phyloP scores from a whole-genome alignment of 2,888 invertebrate genomes.

The Rambutsinella grinnellia region DNA sequence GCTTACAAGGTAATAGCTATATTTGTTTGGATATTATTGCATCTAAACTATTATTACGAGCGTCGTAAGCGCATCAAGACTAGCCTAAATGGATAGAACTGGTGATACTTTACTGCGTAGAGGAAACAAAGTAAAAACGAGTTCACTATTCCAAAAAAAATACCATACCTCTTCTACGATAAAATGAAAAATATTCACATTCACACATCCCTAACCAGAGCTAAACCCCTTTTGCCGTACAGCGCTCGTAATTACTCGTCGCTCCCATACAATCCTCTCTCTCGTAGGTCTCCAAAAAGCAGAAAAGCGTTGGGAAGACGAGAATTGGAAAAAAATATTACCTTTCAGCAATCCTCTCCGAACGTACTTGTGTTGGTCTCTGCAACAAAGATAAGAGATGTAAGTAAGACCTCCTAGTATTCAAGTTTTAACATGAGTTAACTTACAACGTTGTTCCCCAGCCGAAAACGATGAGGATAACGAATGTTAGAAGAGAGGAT shows the following conservation, averaged over 20 bases:
- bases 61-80: background rate
- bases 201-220: background rate
- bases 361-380: background rate
- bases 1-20: background rate
- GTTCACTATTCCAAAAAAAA: slow-evolving; percentile 2
- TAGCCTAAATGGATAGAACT: background rate
- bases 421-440: no score
- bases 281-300: slow-evolving; percentile 33
- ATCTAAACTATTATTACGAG: background rate
- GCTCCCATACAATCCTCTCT: slow-evolving; percentile 20
- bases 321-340: background rate
- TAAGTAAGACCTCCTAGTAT: no score
- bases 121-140: slow-evolving; percentile 37
- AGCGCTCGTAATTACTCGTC: slow-evolving; percentile 40
- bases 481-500: slow-evolving; percentile 1
- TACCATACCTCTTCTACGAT: background rate
- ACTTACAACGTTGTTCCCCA: background rate
- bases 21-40: background rate
- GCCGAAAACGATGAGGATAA: slow-evolving; percentile 5
- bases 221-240: slow-evolving; percentile 29
- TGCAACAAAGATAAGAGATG: no score
- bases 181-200: background rate
- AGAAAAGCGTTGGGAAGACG: no score
- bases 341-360: background rate
- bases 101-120: background rate